Percentiles rank a stretch among this genome's conserved stretches.
phyloP scores from a whole-genome alignment of 2,113 vertebrate genomes.

The Petaurus breviceps region DNA sequence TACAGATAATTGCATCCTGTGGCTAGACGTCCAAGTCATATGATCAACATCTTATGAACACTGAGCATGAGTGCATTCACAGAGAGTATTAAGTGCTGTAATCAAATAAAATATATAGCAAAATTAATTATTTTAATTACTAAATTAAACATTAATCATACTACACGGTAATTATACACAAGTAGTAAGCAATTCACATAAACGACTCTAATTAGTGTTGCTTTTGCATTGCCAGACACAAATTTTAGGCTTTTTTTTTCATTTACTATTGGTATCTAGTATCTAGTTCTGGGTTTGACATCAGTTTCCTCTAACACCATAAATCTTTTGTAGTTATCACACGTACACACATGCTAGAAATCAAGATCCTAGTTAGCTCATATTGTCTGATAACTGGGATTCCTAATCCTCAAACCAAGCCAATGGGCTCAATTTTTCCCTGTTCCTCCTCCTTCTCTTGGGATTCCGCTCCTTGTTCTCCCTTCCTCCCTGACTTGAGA shows the following conservation, averaged over 20 bases:
- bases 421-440: not conserved
- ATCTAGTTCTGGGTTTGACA: not conserved
- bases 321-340: not conserved
- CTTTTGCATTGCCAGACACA: not conserved
- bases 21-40: not conserved
- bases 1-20: not conserved
- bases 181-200: constrained; percentile 7
- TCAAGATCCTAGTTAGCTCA: not conserved
- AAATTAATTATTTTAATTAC: too few relatives aligned
- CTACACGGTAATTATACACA: not conserved
- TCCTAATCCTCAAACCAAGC: not conserved
- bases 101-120: constrained; percentile 12
- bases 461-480: not conserved
- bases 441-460: not conserved
- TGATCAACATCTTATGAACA: not conserved
- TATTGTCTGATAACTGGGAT: not conserved
- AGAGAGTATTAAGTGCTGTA: not conserved
- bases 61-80: not conserved
- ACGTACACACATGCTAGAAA: not conserved
- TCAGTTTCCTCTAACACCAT: not conserved
- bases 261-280: not conserved
- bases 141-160: not conserved
- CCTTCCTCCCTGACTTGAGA: not conserved
- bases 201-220: not conserved
- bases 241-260: not conserved